phyloP scores from a whole-genome alignment of 2,113 vertebrate genomes.

The Ameiurus melas region DNA sequence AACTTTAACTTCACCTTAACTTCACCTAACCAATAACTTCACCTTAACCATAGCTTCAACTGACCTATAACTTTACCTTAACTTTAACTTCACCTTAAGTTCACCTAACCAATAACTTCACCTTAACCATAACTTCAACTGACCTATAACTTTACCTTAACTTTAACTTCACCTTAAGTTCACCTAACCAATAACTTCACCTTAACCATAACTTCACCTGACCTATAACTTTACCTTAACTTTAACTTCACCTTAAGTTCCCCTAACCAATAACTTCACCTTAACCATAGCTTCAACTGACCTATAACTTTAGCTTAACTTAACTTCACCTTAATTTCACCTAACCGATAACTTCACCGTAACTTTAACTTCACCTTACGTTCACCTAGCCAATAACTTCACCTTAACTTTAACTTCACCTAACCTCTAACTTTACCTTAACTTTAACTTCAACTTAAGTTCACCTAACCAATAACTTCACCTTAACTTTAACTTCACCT shows the following conservation, averaged over 20 bases:
- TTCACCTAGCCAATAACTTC: too few relatives aligned
- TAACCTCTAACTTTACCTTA: too few relatives aligned
- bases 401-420: too few relatives aligned
- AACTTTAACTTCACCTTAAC: neutral
- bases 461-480: too few relatives aligned
- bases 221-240: neutral
- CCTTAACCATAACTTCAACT: neutral
- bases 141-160: neutral
- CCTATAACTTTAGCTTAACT: too few relatives aligned
- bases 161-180: neutral
- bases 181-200: neutral
- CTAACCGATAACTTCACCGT: too few relatives aligned
- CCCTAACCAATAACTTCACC: neutral
- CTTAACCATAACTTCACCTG: neutral
- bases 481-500: too few relatives aligned
- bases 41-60: neutral
- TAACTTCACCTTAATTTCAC: too few relatives aligned
- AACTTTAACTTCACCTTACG: too few relatives aligned
- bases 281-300: neutral
- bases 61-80: neutral
- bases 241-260: neutral
- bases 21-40: neutral
- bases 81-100: neutral
- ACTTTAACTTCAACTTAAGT: too few relatives aligned
- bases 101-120: too few relatives aligned